Base-by-base conservation (phyloP, 2,797 vertebrate species). In the Enteromius mattozi region DNA sequence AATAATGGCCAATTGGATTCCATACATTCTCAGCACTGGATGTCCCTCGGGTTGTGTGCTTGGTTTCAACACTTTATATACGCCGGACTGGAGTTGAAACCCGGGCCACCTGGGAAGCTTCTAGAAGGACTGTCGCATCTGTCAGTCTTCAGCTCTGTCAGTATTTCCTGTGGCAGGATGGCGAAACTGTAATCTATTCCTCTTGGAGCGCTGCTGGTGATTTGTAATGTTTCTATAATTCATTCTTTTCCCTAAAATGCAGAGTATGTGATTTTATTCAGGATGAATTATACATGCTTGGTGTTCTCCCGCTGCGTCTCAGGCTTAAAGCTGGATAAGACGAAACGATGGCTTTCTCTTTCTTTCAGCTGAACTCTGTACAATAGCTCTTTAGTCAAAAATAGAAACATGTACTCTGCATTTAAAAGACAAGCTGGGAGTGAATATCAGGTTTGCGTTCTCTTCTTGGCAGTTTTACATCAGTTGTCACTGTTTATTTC, bases 221-320 rank as follows among this genome's bases (percentile, higher is more conserved):
- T 84, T 86, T 82, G 72, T 81, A 80, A 85, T 65, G 56, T 74
- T 86, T 80, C 35, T 80, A 75, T 86, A 79, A 68, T 83, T 81
- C 42, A 80, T 86, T 78, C 16, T 79, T 80, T 79, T 49, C 51
- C 49, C 77, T 84, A 49, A 84, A 86, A 83, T 76, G 63, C 56
- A 65, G 71, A 81, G 82, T 70, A 49, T 80, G 24, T 68, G 49
- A 49, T 76, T 82, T 47, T 71, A 35, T 51, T 37, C 70, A 49
- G 27, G 71, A 74, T 74, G 27, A 74, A 74, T 74, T 74, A 45
- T 65, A 76, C 35, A 87, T 82, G 82, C 17, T 3, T 54, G 69
- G 56, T 69, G 61, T 76, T 40, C 75, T 81, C 63, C 54, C 68
- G 61, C 70, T 72, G 59, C 7, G 84, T 61, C 78, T 86, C 74